These are phyloP conservation scores for Mobula birostris DNA, from an alignment of 2,113 vertebrate genomes.

Conservation along the genomic window DNA sequence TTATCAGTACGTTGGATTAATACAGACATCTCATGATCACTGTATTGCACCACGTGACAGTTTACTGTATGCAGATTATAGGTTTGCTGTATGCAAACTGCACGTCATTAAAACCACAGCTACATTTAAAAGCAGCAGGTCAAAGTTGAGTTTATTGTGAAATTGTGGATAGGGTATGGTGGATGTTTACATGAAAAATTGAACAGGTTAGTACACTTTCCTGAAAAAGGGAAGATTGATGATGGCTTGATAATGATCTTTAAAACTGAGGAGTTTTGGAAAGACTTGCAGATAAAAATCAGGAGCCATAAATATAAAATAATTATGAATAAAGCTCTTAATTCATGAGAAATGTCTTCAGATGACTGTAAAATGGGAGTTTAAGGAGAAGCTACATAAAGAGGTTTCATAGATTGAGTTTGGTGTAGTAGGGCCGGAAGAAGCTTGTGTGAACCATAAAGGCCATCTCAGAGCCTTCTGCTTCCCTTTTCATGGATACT, in stretches of 20 bases:
- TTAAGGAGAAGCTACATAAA: too few relatives aligned
- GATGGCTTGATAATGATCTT: too few relatives aligned
- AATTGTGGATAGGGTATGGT: too few relatives aligned
- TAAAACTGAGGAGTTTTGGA: too few relatives aligned
- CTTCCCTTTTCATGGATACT: too few relatives aligned
- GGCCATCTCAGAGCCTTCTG: neutral
- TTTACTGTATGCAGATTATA: neutral
- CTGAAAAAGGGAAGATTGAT: neutral
- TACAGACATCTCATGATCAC: neutral
- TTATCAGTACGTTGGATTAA: neutral
- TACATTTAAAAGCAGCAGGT: neutral
- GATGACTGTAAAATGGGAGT: too few relatives aligned
- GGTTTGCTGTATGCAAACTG: too few relatives aligned
- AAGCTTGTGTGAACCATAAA: neutral
- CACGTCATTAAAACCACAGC: too few relatives aligned
- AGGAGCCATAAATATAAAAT: too few relatives aligned
- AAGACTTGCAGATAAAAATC: too few relatives aligned
- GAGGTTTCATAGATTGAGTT: neutral
- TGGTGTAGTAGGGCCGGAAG: neutral
- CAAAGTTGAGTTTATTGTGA: neutral
- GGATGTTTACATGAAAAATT: neutral
- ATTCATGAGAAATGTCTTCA: too few relatives aligned
- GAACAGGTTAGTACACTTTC: neutral
- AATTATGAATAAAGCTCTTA: too few relatives aligned
- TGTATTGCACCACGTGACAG: neutral